phyloP scores from a whole-genome alignment of 2,113 vertebrate species.

The Micronycteris hirsuta region DNA sequence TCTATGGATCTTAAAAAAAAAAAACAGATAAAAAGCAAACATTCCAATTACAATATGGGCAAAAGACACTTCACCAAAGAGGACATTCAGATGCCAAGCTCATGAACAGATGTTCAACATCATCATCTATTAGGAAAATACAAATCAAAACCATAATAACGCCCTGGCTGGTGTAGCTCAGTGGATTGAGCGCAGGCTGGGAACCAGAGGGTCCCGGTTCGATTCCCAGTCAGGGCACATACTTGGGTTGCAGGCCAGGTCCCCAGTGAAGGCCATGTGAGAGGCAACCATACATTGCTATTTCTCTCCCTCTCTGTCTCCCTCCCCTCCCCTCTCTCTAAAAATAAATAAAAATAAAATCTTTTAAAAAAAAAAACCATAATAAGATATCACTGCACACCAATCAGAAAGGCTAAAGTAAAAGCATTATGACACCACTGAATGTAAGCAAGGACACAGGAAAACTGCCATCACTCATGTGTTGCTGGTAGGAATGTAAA shows the following conservation, averaged over 20 bases:
- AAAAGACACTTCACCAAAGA: not conserved
- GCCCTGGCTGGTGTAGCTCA: no score
- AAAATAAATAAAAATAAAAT: no score
- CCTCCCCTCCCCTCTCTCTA: no score
- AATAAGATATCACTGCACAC: not conserved
- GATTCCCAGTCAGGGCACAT: no score
- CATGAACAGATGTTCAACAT: not conserved
- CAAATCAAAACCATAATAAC: not conserved
- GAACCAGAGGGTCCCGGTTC: no score
- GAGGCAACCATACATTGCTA: no score
- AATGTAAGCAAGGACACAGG: not conserved
- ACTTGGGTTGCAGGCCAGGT: no score
- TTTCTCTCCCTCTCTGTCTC: no score
- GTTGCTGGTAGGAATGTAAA: not conserved
- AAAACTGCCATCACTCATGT: not conserved
- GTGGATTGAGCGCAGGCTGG: no score
- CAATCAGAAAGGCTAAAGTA: not conserved
- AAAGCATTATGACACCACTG: not conserved
- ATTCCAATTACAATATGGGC: not conserved
- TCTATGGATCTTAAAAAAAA: no score
- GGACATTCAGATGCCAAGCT: not conserved
- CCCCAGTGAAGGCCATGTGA: no score
- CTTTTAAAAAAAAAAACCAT: no score
- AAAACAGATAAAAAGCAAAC: not conserved
- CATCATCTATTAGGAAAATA: not conserved